These are phyloP conservation scores for Aspidoscelis tigris DNA, from an alignment of 2,113 vertebrate genomes.

Conservation along the genomic window DNA sequence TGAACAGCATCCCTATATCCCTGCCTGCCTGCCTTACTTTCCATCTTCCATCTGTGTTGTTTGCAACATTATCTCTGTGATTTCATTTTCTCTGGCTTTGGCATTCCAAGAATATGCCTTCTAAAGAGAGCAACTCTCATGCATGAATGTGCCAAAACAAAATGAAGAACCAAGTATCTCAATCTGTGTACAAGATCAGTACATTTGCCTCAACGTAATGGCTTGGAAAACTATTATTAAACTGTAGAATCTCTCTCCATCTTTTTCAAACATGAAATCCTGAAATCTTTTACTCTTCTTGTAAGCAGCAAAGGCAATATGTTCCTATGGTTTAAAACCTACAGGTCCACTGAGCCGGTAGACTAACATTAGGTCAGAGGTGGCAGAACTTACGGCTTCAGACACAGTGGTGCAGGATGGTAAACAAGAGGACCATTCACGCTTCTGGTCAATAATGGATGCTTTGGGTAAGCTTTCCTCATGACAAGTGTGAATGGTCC, in stretches of 20 bases:
- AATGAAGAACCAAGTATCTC: conserved; percentile 1
- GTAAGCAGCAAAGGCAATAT: too few relatives aligned
- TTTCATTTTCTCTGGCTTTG: neutral
- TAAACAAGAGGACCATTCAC: too few relatives aligned
- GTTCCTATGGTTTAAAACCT: neutral
- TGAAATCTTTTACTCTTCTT: neutral
- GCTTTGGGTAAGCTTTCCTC: too few relatives aligned
- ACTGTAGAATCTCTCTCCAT: neutral
- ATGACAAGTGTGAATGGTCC: too few relatives aligned
- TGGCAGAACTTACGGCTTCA: too few relatives aligned
- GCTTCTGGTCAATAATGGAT: too few relatives aligned
- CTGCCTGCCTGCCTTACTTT: neutral
- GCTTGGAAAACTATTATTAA: conserved; percentile 1
- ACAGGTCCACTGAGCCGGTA: neutral
- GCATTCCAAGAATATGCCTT: conserved; percentile 3
- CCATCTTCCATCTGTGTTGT: neutral
- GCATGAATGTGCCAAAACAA: neutral
- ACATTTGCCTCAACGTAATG: neutral
- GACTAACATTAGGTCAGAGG: neutral
- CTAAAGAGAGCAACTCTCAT: neutral
- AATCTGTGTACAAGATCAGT: neutral
- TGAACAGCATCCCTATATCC: conserved; percentile 19
- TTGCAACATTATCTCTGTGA: neutral
- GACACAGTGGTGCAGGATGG: too few relatives aligned
- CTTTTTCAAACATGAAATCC: neutral